Evolutionary conservation across 1,140 invertebrate genomes (phyloP).

Genomic region (Hylaeus volcanicus): DNA sequence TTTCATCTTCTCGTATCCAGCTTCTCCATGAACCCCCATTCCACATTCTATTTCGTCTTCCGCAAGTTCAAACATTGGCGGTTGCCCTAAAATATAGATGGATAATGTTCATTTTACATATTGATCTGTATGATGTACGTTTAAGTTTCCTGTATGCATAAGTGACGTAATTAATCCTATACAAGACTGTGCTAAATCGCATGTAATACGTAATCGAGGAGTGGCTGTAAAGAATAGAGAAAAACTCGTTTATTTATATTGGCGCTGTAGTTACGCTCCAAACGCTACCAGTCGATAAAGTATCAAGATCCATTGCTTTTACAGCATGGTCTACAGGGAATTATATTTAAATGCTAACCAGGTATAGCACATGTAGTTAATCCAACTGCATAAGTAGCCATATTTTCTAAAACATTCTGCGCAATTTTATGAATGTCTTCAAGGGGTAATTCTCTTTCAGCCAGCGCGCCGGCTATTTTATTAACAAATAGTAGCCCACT

Average conservation of each 20-base stretch:
- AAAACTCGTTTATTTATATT: too few species aligned
- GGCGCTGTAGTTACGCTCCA: too few species aligned
- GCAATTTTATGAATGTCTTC: slow-evolving; percentile 79
- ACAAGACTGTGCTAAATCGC: too few species aligned
- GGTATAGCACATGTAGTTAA: slow-evolving; percentile 88
- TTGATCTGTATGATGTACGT: background rate
- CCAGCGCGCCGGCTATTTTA: slow-evolving; percentile 89
- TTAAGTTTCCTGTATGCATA: too few species aligned
- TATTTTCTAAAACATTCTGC: slow-evolving; percentile 78
- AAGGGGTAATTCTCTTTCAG: slow-evolving; percentile 83
- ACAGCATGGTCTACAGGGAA: background rate
- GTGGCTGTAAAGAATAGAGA: too few species aligned
- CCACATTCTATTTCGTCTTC: slow-evolving; percentile 90
- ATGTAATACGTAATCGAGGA: too few species aligned
- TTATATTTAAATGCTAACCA: slow-evolving; percentile 72
- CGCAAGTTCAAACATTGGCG: slow-evolving; percentile 85
- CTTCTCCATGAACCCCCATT: slow-evolving; percentile 92
- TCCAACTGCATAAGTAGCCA: slow-evolving; percentile 88
- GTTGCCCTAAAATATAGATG: slow-evolving; percentile 75
- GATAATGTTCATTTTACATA: background rate
- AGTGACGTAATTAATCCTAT: too few species aligned
- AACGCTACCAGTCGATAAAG: too few species aligned
- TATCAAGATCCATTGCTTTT: too few species aligned
- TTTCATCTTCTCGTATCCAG: slow-evolving; percentile 87
- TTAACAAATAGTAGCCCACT: slow-evolving; percentile 87